Conservation (phyloP, 2,797 vertebrate species). For the Pangasius macronema region DNA sequence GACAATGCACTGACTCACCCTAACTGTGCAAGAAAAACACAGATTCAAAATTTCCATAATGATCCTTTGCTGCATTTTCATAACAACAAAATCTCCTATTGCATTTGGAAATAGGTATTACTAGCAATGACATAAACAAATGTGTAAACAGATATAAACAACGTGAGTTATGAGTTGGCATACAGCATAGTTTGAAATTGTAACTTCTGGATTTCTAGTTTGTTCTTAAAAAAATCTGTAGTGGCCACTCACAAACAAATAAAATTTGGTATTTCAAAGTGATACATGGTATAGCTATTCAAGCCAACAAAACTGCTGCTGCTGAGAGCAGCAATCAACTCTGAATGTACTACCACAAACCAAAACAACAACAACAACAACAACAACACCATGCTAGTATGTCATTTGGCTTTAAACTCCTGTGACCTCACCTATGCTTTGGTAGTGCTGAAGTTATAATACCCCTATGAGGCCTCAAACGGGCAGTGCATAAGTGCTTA, state of each 20-base stretch:
- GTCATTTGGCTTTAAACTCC: neutral
- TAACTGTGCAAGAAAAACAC: too few relatives aligned
- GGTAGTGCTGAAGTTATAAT: neutral
- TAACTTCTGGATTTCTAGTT: too few relatives aligned
- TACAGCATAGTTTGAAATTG: neutral
- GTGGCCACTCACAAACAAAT: neutral
- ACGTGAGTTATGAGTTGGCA: neutral
- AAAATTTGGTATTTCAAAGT: neutral
- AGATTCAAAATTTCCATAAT: neutral
- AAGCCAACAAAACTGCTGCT: neutral
- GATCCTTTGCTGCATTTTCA: neutral
- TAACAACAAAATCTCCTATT: neutral
- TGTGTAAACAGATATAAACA: neutral
- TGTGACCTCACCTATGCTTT: neutral
- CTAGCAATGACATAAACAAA: too few relatives aligned
- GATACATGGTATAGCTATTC: neutral
- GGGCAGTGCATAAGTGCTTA: neutral
- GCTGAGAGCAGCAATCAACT: neutral
- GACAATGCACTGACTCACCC: neutral
- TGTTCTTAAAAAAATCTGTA: neutral
- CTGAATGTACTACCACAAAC: neutral
- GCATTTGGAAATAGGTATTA: too few relatives aligned
- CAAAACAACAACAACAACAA: too few relatives aligned
- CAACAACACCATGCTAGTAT: neutral
- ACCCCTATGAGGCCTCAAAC: neutral